Evolutionary conservation across 2,888 invertebrate species (phyloP).

Genomic region (Elmis aenea): DNA sequence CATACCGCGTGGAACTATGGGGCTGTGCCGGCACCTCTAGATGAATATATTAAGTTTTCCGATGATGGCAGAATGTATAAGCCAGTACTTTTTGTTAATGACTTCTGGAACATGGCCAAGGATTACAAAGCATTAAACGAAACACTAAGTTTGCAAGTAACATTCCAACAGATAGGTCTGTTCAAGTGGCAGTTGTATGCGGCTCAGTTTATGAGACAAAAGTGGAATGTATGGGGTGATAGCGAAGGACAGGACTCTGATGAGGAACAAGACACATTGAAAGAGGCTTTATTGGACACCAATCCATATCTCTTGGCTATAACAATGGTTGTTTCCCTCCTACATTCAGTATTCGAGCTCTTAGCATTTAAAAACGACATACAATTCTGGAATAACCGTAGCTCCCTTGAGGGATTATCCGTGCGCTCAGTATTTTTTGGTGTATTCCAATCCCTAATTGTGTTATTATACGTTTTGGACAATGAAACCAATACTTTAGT

Average conservation of each 20-base stretch:
- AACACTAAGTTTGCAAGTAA: constrained; percentile 65
- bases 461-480: constrained; percentile 93
- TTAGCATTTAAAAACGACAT: constrained; percentile 99
- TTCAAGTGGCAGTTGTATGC: constrained; percentile 99
- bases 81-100: constrained; percentile 92
- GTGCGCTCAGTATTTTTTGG: constrained; percentile 98
- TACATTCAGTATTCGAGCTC: constrained; percentile 97
- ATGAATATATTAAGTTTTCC: constrained; percentile 87
- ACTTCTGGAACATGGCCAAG: constrained; percentile 97
- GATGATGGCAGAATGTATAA: constrained; percentile 83
- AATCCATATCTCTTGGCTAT: constrained; percentile 90
- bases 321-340: constrained; percentile 86
- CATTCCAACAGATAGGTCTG: constrained; percentile 85
- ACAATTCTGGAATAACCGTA: constrained; percentile 98
- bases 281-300: constrained; percentile 93
- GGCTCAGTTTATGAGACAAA: constrained; percentile 89
- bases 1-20: constrained; percentile 94
- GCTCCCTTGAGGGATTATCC: constrained; percentile 94
- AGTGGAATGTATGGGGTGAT: constrained; percentile 69
- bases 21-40: constrained; percentile 83
- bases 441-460: constrained; percentile 94
- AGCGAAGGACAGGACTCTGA: constrained; percentile 73
- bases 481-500: constrained; percentile 98
- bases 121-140: constrained; percentile 89
- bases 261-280: constrained; percentile 83